Conservation (phyloP, 2,113 vertebrate genomes). For the Pterocles gutturalis region DNA sequence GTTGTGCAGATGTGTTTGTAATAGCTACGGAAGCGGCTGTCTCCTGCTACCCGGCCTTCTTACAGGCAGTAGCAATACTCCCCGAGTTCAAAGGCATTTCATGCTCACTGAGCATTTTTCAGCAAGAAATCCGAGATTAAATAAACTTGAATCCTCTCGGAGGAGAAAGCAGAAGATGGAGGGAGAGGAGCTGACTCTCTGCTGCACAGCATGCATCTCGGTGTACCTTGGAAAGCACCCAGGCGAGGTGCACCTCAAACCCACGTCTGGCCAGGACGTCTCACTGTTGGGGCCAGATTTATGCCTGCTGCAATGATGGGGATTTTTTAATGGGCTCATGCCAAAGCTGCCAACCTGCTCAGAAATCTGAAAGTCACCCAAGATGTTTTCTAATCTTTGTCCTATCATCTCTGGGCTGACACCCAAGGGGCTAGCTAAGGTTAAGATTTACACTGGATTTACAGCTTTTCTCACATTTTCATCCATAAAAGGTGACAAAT, state of each 20-base stretch:
- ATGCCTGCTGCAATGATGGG: fast-evolving
- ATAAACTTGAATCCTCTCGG: conserved; percentile 50
- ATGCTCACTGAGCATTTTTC: conserved; percentile 56
- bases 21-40: not conserved
- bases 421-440: not conserved
- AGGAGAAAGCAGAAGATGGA: conserved; percentile 52
- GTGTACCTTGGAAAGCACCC: conserved; percentile 48
- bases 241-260: conserved; percentile 28
- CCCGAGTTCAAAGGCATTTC: conserved; percentile 64
- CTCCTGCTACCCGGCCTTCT: not conserved
- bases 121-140: conserved; percentile 66
- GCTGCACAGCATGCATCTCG: not conserved
- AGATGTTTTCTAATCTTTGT: not conserved
- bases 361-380: not conserved
- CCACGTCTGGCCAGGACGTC: not conserved
- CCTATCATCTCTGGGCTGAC: not conserved
- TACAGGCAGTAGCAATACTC: conserved; percentile 44
- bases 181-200: not conserved
- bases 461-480: not conserved
- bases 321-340: fast-evolving
- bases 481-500: not conserved
- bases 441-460: not conserved
- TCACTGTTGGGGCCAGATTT: not conserved
- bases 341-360: not conserved
- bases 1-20: conserved; percentile 9